These are phyloP conservation scores for Chrysogorgia sp. DNA, from an alignment of 92 coral and sea anemone species.

Conservation along the genomic window DNA sequence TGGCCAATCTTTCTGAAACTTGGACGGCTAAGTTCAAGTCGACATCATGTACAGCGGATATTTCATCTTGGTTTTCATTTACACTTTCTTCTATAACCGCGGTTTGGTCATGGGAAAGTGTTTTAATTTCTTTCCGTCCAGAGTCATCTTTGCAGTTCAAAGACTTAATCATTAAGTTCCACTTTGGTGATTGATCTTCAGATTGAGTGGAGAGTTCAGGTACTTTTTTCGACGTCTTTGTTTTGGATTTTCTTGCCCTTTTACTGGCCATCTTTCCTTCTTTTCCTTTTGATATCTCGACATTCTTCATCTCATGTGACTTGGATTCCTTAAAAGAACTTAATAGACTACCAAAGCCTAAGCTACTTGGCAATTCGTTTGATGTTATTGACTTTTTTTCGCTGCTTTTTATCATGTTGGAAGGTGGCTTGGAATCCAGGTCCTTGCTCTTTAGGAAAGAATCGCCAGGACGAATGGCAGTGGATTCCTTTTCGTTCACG, in stretches of 20 bases:
- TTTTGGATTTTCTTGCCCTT: constrained; percentile 13
- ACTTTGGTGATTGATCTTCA: constrained; percentile 1
- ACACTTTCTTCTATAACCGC: not conserved
- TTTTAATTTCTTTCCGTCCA: not conserved
- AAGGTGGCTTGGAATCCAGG: not conserved
- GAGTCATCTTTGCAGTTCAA: not conserved
- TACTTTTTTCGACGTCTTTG: not conserved
- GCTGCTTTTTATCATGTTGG: not conserved
- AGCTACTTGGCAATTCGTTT: not conserved
- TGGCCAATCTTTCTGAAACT: not conserved
- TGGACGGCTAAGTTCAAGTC: not conserved
- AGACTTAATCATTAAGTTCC: not conserved
- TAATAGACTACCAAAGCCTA: not conserved
- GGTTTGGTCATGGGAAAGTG: not conserved
- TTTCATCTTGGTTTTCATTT: not conserved
- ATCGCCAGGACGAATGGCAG: not conserved
- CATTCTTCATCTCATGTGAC: not conserved
- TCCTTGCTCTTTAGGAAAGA: not conserved
- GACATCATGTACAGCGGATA: not conserved
- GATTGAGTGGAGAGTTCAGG: not conserved
- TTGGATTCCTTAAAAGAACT: not conserved
- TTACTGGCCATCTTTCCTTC: not conserved
- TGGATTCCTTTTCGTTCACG: not conserved
- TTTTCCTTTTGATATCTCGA: not conserved
- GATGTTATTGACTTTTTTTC: not conserved